Base-by-base conservation (phyloP, 2,888 invertebrate genomes). In the Neoaliturus tenellus region DNA sequence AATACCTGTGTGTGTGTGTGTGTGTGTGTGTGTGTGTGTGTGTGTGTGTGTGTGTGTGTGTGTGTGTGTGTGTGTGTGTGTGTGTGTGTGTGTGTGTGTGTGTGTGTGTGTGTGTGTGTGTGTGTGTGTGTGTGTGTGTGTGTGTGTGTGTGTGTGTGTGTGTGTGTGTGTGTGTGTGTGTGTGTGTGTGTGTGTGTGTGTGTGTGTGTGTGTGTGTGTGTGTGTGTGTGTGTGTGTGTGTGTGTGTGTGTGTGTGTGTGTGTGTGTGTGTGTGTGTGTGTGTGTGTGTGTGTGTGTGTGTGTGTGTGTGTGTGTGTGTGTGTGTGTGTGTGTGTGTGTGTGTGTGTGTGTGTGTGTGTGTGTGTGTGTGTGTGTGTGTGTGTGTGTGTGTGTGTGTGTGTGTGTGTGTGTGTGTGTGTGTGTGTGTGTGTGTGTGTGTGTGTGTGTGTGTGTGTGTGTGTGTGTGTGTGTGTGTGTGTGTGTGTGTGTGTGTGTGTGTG, bases 21-120 rank as follows among this genome's bases (percentile, higher is more conserved):
- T 71, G 71, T 71, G 71, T 71, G 71, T 71, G 71, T 71, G 71
- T 71, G 71, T 71, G 71, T 71, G 71, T 71, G 71, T 62, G 71
- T 71, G 71, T 71, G 71, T 71, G 71, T 71, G 71, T 71, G 71
- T 71, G 71, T 71, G 71, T 71, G 71, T 71, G 71, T 71, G 71
- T 71, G 71, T 71, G 71, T 71, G 71, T 71, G 71, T 71, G 71
- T 71, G 71, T 71, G 71, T 71, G 71, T 71, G 71, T 71, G 71
- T 71, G 71, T 71, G 71, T 71, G 71, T 71, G 71, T 71, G 71
- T 71, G 71, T 71, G 71, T 71, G 71, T 71, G 71, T 33, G 71
- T 33, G 71, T 33, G 71, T 33, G 71, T 33, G 71, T 33, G 71
- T 71, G 71, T 71, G 71, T 33, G 71, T 71, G 71, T 33, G 71